phyloP scores from a whole-genome alignment of 2,113 vertebrate species.

The Archilochus colubris region DNA sequence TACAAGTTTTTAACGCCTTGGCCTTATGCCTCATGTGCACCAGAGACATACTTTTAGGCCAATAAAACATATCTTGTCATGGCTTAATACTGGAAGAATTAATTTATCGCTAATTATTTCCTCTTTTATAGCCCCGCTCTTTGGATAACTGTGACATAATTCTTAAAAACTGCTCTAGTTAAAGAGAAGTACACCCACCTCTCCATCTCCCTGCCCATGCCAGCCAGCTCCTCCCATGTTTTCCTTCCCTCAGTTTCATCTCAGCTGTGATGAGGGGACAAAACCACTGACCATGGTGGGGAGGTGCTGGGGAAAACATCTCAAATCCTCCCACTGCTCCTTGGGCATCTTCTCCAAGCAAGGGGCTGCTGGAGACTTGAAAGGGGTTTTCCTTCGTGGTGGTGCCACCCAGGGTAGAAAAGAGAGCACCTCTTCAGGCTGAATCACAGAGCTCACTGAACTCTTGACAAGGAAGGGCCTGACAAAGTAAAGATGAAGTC shows the following conservation, averaged over 20 bases:
- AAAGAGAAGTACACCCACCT: not conserved
- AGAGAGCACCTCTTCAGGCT: not conserved
- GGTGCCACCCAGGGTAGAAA: not conserved
- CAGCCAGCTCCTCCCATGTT: not conserved
- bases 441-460: not conserved
- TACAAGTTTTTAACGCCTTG: constrained; percentile 47
- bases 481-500: constrained; percentile 4
- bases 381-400: not conserved
- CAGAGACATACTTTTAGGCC: constrained; percentile 18
- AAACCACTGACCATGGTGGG: not conserved
- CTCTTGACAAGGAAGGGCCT: not conserved
- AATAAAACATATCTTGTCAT: constrained; percentile 60
- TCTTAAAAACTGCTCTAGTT: constrained; percentile 15
- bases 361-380: not conserved
- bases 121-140: constrained; percentile 40
- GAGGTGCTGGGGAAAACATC: not conserved
- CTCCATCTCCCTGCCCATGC: not conserved
- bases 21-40: constrained; percentile 41
- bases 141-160: constrained; percentile 42
- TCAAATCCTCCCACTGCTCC: rapidly evolving
- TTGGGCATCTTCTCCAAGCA: rapidly evolving
- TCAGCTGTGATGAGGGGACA: not conserved
- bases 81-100: constrained; percentile 50
- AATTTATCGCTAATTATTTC: constrained; percentile 67
- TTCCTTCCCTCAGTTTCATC: not conserved